A percentile compares a stretch with the other conserved stretches of the same genome.
These are phyloP conservation scores for Pyrgus malvae DNA, from an alignment of 2,888 invertebrate species.

Conservation along the genomic window DNA sequence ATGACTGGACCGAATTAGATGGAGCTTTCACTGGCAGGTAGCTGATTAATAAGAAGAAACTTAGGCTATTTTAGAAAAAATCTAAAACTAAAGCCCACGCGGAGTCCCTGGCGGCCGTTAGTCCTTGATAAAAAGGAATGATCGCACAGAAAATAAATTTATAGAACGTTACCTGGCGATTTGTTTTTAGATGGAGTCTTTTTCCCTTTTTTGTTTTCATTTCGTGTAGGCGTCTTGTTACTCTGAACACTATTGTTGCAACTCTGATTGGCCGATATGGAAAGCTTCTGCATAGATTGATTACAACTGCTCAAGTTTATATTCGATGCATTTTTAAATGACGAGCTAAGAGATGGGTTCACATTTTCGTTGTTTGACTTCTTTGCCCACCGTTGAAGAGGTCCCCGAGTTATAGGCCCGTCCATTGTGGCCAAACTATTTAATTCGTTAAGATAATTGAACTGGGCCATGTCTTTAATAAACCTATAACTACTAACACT, in stretches of 20 bases:
- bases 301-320: constrained; percentile 83
- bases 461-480: constrained; percentile 85
- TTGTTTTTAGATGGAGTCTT: constrained; percentile 85
- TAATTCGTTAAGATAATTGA: constrained; percentile 90
- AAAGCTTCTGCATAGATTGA: constrained; percentile 84
- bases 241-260: constrained; percentile 76
- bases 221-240: constrained; percentile 81
- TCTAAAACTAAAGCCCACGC: too few species aligned
- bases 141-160: too few species aligned
- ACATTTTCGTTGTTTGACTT: constrained; percentile 85
- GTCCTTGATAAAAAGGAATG: too few species aligned
- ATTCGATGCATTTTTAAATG: constrained; percentile 72
- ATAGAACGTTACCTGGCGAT: constrained; percentile 79
- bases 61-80: too few species aligned
- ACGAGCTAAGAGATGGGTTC: constrained; percentile 67
- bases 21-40: too few species aligned
- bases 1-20: too few species aligned
- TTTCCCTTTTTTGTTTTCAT: constrained; percentile 82
- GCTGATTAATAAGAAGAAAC: too few species aligned
- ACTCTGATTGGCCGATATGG: constrained; percentile 82
- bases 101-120: too few species aligned
- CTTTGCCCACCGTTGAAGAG: constrained; percentile 90
- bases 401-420: constrained; percentile 89
- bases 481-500: background rate
- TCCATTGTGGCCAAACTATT: constrained; percentile 90